Base-by-base conservation (phyloP, 1,140 invertebrate species). In the Aethina tumida region DNA sequence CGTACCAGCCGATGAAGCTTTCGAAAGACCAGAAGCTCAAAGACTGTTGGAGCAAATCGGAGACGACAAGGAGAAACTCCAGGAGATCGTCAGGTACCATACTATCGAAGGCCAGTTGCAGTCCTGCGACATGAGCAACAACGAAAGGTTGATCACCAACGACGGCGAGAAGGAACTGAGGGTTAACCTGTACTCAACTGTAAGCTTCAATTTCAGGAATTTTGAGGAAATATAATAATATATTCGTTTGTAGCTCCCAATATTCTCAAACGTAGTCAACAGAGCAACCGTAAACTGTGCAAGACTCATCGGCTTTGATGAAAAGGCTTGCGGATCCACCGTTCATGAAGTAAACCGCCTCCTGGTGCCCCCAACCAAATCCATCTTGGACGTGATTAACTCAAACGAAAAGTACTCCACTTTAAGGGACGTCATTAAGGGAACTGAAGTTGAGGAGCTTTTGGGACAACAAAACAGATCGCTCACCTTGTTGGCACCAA, bases 1-100 rank as follows among this genome's bases (percentile, higher is more conserved):
- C 37, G 75, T 70, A 2, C 77, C 78, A 10, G 70, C 68, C 0
- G 70, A 81, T 52, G 69, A 73, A 44, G 77, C 76, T 2, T 69
- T 81, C 43, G 60, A 65, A 30, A 43, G 48, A 25, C 54, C 58
- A 1, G 52, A 65, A 40, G 57, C 59, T 47, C 43, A 56, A 10
- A 56, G 63, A 20, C 31, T 62, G n/a, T 44, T 69, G 1, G 51
- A 60, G 9, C 56, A 65, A 39, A 49, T 62, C 18, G 59, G 58
- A 10, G 58, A 63, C 5, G 46, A 69, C 40, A 43, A 63, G 14
- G 56, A 63, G 28, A 65, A 67, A 47, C 50, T 77, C 19, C 47
- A 62, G 19, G 65, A 71, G 14, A 57, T 79, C 35, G 54, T 79
- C 0, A 60, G 64, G 24, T 76, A 71, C 47, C 77, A 80, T 36